Percentiles rank a stretch among this genome's conserved stretches.
Evolutionary conservation across 2,888 invertebrate species (phyloP).

Genomic region (Epirrita christyi): DNA sequence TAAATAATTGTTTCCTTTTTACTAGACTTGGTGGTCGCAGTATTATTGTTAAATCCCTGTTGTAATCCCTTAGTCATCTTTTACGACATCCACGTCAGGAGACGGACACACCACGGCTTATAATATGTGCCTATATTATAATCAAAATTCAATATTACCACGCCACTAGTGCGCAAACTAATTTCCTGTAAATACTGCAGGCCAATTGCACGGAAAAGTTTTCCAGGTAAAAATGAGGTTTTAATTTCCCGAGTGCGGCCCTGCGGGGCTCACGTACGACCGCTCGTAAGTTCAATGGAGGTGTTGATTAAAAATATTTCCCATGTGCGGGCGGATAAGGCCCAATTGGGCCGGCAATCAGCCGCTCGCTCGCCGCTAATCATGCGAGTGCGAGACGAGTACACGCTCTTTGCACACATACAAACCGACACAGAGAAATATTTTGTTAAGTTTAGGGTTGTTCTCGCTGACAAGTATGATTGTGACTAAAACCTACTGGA

Average conservation of each 20-base stretch:
- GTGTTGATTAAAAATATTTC: conserved; percentile 86
- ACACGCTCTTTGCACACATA: conserved; percentile 24
- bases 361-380: conserved; percentile 75
- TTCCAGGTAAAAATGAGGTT: conserved; percentile 34
- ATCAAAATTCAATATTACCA: not conserved
- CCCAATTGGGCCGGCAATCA: conserved; percentile 85
- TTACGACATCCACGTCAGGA: too few species aligned
- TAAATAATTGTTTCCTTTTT: too few species aligned
- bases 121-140: not conserved
- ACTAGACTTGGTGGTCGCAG: too few species aligned
- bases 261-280: conserved; percentile 82
- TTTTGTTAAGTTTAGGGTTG: not conserved
- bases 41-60: too few species aligned
- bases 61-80: too few species aligned
- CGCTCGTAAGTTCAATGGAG: conserved; percentile 86
- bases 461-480: too few species aligned
- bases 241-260: conserved; percentile 55
- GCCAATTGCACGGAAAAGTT: conserved; percentile 16
- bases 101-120: too few species aligned
- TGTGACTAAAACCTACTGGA: too few species aligned
- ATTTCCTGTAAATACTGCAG: conserved; percentile 10
- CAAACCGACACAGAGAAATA: conserved; percentile 1
- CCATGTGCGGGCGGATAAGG: conserved; percentile 85
- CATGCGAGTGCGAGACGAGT: conserved; percentile 63
- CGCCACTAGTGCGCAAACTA: conserved; percentile 7